phyloP scores from a whole-genome alignment of 2,113 vertebrate species.

The Trinectes maculatus region DNA sequence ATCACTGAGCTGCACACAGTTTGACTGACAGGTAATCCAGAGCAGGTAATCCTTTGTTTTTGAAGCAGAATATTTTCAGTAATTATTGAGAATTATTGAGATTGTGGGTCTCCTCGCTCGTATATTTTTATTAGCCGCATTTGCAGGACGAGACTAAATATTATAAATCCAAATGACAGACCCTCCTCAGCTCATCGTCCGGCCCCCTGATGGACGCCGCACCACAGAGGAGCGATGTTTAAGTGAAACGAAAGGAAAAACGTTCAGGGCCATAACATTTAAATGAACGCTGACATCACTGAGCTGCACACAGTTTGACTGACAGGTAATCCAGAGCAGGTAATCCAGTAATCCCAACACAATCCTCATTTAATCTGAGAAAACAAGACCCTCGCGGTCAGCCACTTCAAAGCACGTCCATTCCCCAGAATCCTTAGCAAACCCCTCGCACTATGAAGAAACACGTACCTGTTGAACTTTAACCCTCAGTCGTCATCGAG shows the following conservation, averaged over 20 bases:
- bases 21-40: conserved; percentile 57
- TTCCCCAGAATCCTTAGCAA: conserved; percentile 29
- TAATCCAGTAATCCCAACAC: conserved; percentile 21
- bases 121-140: conserved; percentile 62
- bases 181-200: not conserved
- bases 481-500: conserved; percentile 14
- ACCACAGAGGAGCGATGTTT: not conserved
- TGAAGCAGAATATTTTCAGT: conserved; percentile 21
- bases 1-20: not conserved
- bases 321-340: conserved; percentile 47
- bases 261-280: no score
- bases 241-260: not conserved
- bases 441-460: conserved; percentile 1
- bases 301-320: conserved; percentile 33
- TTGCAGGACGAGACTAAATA: conserved; percentile 52
- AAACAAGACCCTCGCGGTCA: conserved; percentile 44
- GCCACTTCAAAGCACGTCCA: conserved; percentile 57
- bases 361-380: conserved; percentile 52
- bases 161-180: conserved; percentile 42
- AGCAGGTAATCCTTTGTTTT: conserved; percentile 25
- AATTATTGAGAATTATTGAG: conserved; percentile 41
- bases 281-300: not conserved
- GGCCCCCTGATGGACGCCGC: not conserved
- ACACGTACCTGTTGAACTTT: conserved; percentile 25
- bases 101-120: not conserved